phyloP scores from a whole-genome alignment of 1,140 invertebrate species.

The Atta texana region DNA sequence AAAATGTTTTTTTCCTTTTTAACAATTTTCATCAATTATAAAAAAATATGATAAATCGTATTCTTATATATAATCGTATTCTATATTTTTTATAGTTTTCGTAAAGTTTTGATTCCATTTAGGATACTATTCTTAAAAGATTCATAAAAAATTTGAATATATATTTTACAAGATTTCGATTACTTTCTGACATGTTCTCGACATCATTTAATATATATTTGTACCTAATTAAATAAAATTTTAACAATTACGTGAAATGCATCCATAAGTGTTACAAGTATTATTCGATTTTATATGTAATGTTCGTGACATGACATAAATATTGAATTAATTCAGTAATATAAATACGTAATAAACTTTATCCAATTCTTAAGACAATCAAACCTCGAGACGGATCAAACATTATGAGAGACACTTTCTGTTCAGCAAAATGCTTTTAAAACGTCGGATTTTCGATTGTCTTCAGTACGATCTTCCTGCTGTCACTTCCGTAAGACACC shows the following conservation, averaged over 20 bases:
- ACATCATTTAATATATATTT: conserved; percentile 11
- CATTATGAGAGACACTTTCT: conserved; percentile 8
- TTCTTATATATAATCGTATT: too few species aligned
- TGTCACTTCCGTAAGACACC: conserved; percentile 38
- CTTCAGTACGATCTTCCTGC: conserved; percentile 21
- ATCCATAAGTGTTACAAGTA: not conserved
- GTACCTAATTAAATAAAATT: not conserved
- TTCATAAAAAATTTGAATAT: conserved; percentile 1
- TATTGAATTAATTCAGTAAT: not conserved
- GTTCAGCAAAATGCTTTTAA: conserved; percentile 41
- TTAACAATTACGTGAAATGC: not conserved
- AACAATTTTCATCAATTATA: not conserved
- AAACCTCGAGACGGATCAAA: conserved; percentile 21
- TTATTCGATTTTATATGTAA: not conserved
- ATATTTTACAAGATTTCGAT: not conserved
- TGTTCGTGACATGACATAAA: not conserved
- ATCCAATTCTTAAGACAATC: not conserved
- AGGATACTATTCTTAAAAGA: not conserved
- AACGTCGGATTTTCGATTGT: conserved; percentile 51
- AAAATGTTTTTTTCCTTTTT: not conserved
- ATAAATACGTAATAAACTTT: not conserved
- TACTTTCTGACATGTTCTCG: not conserved
- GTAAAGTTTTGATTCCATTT: not conserved
- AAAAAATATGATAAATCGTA: not conserved
- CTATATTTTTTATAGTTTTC: not conserved